Base-by-base conservation (phyloP, 2,797 vertebrate species). In the Novumbra hubbsi region DNA sequence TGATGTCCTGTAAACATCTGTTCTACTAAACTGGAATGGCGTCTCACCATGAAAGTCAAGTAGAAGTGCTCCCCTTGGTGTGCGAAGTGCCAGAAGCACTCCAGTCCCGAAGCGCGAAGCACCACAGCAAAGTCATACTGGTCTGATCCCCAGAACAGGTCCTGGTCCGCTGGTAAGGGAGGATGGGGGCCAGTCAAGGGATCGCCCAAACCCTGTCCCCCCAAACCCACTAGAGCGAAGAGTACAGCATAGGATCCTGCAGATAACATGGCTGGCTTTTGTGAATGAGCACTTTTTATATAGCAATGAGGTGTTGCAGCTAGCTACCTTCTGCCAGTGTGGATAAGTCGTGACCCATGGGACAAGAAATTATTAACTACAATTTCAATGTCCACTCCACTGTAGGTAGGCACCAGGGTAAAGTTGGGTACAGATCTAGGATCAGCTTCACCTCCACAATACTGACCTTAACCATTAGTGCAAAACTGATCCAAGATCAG, bases 81-180 rank as follows among this genome's bases (percentile, higher is more conserved):
- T 0, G 96, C 95, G 4, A 96, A 97, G 80, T 99, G 97, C 96
- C 96, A 98, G 92, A 97, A 95, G 52, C 97, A 99, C 76, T 98
- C 95, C 0, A 81, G n/a, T 0, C 77, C 81, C 0, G 89, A 83
- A 0, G 94, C 95, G 0, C 77, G 81, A 38, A 99, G 38, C 28
- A 96, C 73, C 1, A 98, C 17, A 0, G 96, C 91, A 0, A 99
- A 98, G 84, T 98, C 94, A 0, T 97, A 95, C 75, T 92, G 95
- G 71, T 97, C 94, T 0, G 93, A 81, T 0, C 92, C 96, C 0
- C 76, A 93, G 84, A 96, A 95, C 52, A 92, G 84, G 2, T 92
- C 84, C 86, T 95, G 93, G 70, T 93, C 90, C 7, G 52, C n/a
- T 1, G 85, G 63, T 0, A 90, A 78, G 8, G 75, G 49, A 0